Base-by-base conservation (phyloP, 2,113 vertebrate genomes). In the Gymnogyps californianus region DNA sequence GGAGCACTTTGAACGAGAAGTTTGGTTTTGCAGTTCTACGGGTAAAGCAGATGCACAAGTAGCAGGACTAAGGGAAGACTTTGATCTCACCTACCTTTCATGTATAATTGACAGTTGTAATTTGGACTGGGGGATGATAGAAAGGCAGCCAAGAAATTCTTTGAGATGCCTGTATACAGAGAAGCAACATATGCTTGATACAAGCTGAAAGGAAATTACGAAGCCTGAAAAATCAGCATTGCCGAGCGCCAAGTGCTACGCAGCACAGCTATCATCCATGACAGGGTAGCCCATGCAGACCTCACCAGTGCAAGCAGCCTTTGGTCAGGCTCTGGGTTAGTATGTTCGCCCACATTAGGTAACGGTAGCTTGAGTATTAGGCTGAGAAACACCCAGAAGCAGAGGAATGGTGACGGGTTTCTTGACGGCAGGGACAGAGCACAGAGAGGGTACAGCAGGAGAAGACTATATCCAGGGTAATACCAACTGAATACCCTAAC, bases 21-120 rank as follows among this genome's bases (percentile, higher is more conserved):
- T 47, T 87, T 55, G 54, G 34, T 49, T 93, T 91, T 80, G 49
- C 49, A 25, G 21, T 65, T 91, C 75, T 57, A 32, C 0, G 13
- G 51, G 49, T 22, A 90, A 87, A 94, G 82, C 87, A 96, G 94
- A 94, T 91, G 91, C 74, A 65, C 76, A 77, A 91, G 86, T 89
- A 81, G 86, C 79, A 85, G 82, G 51, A 91, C 71, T 67, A 61
- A 71, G 70, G 58, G 65, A 96, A 36, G 62, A 49, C 91, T 97
- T 93, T 97, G 91, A 95, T 96, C 95, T 97, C 80, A 2, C 67
- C 92, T 76, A 18, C 78, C 91, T 97, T 94, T 97, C 93, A 87
- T 94, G 75, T 95, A 85, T 92, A 96, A 97, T 94, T 89, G 95
- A 96, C 92, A 87, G 84, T 5, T 17, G 64, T 96, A 96, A 97